phyloP scores from a whole-genome alignment of 2,888 invertebrate genomes.

The Allophyes oxyacanthae region DNA sequence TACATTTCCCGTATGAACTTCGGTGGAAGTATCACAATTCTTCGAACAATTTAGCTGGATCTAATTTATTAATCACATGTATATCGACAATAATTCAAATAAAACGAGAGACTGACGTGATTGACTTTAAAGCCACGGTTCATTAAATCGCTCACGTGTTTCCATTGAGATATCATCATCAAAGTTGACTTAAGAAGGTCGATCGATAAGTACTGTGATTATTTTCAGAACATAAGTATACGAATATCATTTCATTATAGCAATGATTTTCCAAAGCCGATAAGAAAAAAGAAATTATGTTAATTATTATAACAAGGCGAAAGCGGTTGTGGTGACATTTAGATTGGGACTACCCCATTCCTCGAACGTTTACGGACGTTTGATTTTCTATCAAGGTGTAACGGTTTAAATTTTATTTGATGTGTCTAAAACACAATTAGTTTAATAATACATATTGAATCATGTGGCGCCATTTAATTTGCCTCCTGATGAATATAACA shows the following conservation, averaged over 20 bases:
- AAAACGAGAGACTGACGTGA: conserved; percentile 23
- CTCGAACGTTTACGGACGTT: conserved; percentile 5
- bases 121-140: conserved; percentile 43
- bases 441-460: too few species aligned
- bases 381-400: conserved; percentile 15
- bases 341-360: conserved; percentile 11
- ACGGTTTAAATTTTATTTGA: too few species aligned
- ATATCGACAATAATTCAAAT: conserved; percentile 13
- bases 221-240: too few species aligned
- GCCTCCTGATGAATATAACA: neutral
- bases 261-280: too few species aligned
- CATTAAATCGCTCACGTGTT: conserved; percentile 39
- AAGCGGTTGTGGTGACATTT: neutral
- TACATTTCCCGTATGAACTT: too few species aligned
- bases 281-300: too few species aligned
- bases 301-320: too few species aligned
- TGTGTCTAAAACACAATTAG: too few species aligned
- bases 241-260: too few species aligned
- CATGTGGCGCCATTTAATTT: neutral
- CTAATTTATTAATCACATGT: conserved; percentile 6
- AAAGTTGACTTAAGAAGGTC: conserved; percentile 27
- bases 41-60: neutral
- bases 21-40: too few species aligned
- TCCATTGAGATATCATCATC: conserved; percentile 28
- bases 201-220: conserved; percentile 5